A percentile compares a stretch with the other conserved stretches of the same genome.
Evolutionary conservation across 30 jellyfish, hydroid and myxozoan species (phyloP).

Genomic region (Chironex yamaguchii): DNA sequence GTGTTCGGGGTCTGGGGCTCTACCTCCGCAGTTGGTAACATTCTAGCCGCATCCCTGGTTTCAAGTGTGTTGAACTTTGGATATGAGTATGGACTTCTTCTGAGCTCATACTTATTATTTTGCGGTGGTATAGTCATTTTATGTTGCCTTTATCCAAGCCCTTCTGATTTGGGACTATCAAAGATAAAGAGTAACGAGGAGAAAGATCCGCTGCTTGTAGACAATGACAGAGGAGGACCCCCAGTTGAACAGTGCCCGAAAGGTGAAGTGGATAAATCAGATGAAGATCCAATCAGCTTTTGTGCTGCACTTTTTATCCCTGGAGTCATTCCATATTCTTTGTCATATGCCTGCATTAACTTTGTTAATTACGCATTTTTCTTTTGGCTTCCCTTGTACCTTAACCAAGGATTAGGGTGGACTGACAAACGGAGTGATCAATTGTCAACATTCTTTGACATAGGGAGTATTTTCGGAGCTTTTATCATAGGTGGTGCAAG

Average conservation of each 20-base stretch:
- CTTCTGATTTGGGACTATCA: constrained; percentile 78
- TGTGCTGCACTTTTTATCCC: constrained; percentile 77
- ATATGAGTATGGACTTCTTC: constrained; percentile 79
- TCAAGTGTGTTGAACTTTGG: constrained; percentile 85
- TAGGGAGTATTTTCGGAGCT: constrained; percentile 95
- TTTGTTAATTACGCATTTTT: constrained; percentile 88
- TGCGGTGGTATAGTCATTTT: constrained; percentile 86
- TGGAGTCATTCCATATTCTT: constrained; percentile 92
- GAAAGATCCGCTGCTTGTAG: constrained; percentile 2
- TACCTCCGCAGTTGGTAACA: constrained; percentile 89
- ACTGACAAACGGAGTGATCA: constrained; percentile 82
- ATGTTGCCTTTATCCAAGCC: constrained; percentile 75
- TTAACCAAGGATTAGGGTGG: constrained; percentile 92
- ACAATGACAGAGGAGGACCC: constrained; percentile 4
- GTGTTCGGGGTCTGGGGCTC: constrained; percentile 96
- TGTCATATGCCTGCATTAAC: constrained; percentile 91
- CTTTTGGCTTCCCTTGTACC: constrained; percentile 94
- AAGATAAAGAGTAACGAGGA: background rate
- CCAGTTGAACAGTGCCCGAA: background rate
- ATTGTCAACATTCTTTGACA: constrained; percentile 88
- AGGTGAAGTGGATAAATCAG: background rate
- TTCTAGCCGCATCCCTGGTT: constrained; percentile 84
- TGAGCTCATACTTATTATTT: constrained; percentile 66
- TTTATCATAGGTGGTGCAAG: constrained; percentile 80
- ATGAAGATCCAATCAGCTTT: constrained; percentile 58